These are phyloP conservation scores for Triops longicaudatus DNA, from an alignment of 1,140 invertebrate genomes.

Conservation along the genomic window DNA sequence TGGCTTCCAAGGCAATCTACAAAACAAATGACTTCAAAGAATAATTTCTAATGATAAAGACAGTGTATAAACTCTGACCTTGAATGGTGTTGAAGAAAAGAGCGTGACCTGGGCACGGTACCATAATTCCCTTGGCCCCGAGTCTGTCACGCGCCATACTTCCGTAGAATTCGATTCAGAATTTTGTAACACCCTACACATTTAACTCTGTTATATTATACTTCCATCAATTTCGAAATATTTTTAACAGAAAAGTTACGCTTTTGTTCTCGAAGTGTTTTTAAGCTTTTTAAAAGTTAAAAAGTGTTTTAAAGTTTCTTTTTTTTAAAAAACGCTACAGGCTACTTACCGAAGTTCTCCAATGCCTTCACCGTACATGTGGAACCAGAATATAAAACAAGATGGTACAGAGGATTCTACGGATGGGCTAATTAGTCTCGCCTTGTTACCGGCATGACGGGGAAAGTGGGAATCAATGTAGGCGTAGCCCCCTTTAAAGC, in stretches of 20 bases:
- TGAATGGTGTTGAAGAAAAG: constrained; percentile 21
- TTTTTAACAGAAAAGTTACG: background rate
- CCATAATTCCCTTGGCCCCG: constrained; percentile 22
- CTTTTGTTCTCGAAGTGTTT: background rate
- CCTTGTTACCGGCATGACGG: constrained; percentile 18
- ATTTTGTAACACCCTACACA: background rate
- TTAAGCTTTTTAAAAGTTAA: too few species aligned
- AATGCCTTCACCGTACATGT: constrained; percentile 26
- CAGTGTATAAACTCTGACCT: background rate
- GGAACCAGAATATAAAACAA: constrained; percentile 26
- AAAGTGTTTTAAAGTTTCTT: too few species aligned
- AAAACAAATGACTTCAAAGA: background rate
- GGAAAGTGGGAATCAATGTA: constrained; percentile 26
- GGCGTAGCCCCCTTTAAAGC: constrained; percentile 24
- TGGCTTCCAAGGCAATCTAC: constrained; percentile 24
- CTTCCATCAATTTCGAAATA: background rate
- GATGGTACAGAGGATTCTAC: constrained; percentile 13
- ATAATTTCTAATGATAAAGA: background rate
- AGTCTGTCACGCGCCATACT: constrained; percentile 19
- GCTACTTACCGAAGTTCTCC: constrained; percentile 14
- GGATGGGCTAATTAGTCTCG: constrained; percentile 12
- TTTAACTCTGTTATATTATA: background rate
- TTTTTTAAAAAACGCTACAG: too few species aligned
- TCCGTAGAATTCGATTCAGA: background rate
- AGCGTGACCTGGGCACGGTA: constrained; percentile 26